A percentile compares a stretch with the other conserved stretches of the same genome.
phyloP scores from a whole-genome alignment of 1,140 invertebrate genomes.

The Leguminivora glycinivorella region DNA sequence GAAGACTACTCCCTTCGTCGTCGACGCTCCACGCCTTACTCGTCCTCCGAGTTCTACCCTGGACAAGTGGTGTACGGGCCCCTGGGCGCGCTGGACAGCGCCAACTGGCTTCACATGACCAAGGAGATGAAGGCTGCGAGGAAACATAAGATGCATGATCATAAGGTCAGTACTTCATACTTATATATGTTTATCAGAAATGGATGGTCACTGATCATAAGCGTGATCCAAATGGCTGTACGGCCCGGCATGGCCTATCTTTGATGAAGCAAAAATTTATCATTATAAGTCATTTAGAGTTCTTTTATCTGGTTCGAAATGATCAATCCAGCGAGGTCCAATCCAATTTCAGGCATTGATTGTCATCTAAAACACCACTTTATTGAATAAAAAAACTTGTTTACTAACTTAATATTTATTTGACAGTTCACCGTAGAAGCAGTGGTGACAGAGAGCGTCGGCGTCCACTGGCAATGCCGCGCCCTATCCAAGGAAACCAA shows the following conservation, averaged over 20 bases:
- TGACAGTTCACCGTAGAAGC: constrained; percentile 81
- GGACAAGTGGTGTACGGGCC: constrained; percentile 88
- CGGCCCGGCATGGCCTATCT: too few species aligned
- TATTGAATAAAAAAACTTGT: neutral
- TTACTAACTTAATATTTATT: neutral
- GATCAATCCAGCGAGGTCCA: too few species aligned
- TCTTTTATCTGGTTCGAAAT: too few species aligned
- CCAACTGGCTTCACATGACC: constrained; percentile 87
- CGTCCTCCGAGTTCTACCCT: constrained; percentile 84
- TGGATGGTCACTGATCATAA: too few species aligned
- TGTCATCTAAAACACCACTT: too few species aligned
- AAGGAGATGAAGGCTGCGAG: constrained; percentile 86
- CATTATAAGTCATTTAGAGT: too few species aligned
- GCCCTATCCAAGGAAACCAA: constrained; percentile 84
- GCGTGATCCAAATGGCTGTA: too few species aligned
- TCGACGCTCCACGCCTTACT: constrained; percentile 66
- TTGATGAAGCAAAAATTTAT: too few species aligned
- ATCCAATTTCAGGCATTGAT: too few species aligned
- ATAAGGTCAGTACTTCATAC: constrained; percentile 57
- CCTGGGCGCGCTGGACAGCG: constrained; percentile 84
- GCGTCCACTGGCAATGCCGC: constrained; percentile 90
- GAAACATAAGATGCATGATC: constrained; percentile 81
- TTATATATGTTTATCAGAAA: too few species aligned
- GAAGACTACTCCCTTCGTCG: constrained; percentile 78
- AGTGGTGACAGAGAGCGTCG: constrained; percentile 81